A percentile compares a stretch with the other conserved stretches of the same genome.
Evolutionary conservation across 2,113 vertebrate species (phyloP).

Genomic region (Etheostoma spectabile): DNA sequence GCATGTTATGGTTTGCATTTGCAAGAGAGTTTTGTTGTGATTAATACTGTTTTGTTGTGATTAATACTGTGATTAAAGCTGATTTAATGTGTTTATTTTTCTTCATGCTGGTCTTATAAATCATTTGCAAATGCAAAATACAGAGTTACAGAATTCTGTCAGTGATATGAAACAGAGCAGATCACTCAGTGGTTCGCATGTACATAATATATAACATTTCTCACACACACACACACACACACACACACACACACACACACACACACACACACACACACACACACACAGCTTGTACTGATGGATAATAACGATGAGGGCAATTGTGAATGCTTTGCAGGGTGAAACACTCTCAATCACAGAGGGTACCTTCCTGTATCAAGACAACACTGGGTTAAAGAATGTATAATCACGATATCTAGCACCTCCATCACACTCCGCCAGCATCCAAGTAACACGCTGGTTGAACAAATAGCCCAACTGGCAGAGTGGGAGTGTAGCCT

Average conservation of each 20-base stretch:
- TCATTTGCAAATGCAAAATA: constrained; percentile 45
- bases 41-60: too few species aligned
- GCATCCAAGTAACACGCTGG: constrained; percentile 70
- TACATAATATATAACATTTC: constrained; percentile 5
- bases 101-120: constrained; percentile 35
- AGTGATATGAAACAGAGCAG: constrained; percentile 17
- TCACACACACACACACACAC: constrained; percentile 18
- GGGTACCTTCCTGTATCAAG: constrained; percentile 28
- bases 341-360: constrained; percentile 64
- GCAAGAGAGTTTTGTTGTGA: constrained; percentile 39
- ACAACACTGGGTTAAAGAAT: constrained; percentile 57
- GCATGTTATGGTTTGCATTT: constrained; percentile 55
- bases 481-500: constrained; percentile 70
- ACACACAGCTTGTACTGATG: constrained; percentile 38
- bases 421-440: constrained; percentile 68
- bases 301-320: constrained; percentile 57
- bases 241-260: constrained; percentile 16
- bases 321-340: constrained; percentile 57
- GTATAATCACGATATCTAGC: constrained; percentile 55
- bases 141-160: constrained; percentile 5
- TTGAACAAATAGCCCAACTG: constrained; percentile 75
- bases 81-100: constrained; percentile 16
- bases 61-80: too few species aligned
- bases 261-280: constrained; percentile 9
- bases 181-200: constrained; percentile 3